A percentile compares a stretch with the other conserved stretches of the same genome.
Evolutionary conservation across 2,888 invertebrate species (phyloP).

Genomic region (Alitta virens): DNA sequence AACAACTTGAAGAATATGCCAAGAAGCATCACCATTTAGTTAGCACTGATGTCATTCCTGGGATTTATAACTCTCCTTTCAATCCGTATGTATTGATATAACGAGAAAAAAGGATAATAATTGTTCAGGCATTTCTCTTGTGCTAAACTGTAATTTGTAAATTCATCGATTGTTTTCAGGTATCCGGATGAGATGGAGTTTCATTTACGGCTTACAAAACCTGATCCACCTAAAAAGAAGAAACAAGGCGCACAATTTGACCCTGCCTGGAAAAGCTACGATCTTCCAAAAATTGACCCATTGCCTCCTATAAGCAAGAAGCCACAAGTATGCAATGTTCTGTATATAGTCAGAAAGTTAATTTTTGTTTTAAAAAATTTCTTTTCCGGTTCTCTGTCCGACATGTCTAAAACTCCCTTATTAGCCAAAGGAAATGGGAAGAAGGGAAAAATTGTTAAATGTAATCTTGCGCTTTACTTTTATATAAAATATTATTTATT

Average conservation of each 20-base stretch:
- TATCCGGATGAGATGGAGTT: conserved; percentile 45
- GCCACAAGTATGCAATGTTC: conserved; percentile 48
- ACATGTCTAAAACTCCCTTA: no score
- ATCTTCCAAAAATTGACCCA: conserved; percentile 36
- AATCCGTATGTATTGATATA: conserved; percentile 41
- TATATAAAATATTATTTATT: no score
- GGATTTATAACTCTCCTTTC: conserved; percentile 54
- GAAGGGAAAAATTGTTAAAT: no score
- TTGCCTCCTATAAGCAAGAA: conserved; percentile 49
- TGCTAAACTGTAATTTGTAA: not conserved
- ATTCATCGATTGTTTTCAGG: not conserved
- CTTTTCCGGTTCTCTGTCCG: no score
- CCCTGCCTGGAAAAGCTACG: conserved; percentile 47
- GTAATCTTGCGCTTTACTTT: no score
- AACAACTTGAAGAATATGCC: conserved; percentile 37
- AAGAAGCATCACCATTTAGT: conserved; percentile 50
- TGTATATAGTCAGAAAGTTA: no score
- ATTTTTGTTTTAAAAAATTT: no score
- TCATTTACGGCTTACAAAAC: conserved; percentile 42
- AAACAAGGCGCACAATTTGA: conserved; percentile 38
- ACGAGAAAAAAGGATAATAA: no score
- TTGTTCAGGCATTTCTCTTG: no score
- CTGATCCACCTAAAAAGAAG: conserved; percentile 37
- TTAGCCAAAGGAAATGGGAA: no score
- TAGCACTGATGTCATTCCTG: conserved; percentile 53